Conservation (phyloP, 2,888 invertebrate species). For the Xanthorhoe spadicearia region DNA sequence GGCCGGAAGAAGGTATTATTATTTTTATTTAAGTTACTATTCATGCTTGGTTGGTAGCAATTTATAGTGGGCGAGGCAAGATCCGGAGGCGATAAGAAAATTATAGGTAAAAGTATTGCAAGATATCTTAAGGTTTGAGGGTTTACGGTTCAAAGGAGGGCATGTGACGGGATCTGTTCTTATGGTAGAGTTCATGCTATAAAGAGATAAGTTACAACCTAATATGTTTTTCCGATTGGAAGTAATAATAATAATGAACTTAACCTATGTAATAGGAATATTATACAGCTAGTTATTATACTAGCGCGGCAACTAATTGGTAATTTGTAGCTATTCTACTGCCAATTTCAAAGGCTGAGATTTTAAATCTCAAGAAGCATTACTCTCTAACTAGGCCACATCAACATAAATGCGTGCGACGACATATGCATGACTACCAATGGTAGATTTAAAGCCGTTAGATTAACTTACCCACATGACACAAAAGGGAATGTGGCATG, state of each 20-base stretch:
- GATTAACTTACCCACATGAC: conserved; percentile 26
- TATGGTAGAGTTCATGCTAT: no score
- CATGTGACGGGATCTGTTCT: no score
- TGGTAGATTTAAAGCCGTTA: conserved; percentile 27
- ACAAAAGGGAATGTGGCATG: conserved; percentile 36
- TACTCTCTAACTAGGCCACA: conserved; percentile 11
- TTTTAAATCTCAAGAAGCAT: conserved; percentile 1
- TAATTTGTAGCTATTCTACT: neutral
- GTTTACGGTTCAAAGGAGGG: neutral
- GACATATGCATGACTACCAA: conserved; percentile 19
- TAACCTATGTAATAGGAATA: no score
- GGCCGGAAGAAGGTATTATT: conserved; percentile 63
- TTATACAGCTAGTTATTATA: no score
- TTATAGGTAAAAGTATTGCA: conserved; percentile 22
- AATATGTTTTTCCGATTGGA: neutral
- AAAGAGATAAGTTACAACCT: neutral
- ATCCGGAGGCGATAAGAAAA: conserved; percentile 24
- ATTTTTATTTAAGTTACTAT: conserved; percentile 40
- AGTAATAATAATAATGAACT: no score
- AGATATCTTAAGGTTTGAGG: conserved; percentile 14
- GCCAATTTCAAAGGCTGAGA: neutral
- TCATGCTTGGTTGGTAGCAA: conserved; percentile 39
- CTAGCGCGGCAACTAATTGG: no score
- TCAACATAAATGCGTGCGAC: conserved; percentile 13
- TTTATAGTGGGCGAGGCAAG: conserved; percentile 43